Conservation (phyloP, 2,113 vertebrate species). For the Telmatochromis sp. region DNA sequence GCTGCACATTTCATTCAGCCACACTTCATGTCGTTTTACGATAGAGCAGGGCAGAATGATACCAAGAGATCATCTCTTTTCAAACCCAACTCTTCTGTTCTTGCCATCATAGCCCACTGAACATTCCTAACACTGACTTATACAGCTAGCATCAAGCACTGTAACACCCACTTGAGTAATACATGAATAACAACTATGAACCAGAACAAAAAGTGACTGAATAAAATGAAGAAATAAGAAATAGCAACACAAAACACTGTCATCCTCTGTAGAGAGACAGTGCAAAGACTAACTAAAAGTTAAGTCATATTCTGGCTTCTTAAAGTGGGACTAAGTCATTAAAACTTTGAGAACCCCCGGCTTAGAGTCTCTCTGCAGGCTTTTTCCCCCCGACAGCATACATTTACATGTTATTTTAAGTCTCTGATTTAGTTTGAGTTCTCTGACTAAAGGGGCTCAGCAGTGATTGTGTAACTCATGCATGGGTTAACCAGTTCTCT, state of each 20-base stretch:
- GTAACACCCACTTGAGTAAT: neutral
- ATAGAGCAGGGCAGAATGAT: neutral
- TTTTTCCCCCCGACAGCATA: fast-evolving
- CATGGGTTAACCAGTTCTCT: neutral
- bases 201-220: neutral
- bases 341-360: neutral
- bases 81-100: neutral
- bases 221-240: neutral
- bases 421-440: neutral
- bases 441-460: neutral
- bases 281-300: neutral
- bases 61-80: neutral
- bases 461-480: neutral
- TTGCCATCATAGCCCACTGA: neutral
- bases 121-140: neutral
- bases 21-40: neutral
- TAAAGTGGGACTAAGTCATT: neutral
- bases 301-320: neutral
- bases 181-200: neutral
- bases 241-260: neutral
- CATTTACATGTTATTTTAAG: neutral
- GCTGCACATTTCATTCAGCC: neutral
- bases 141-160: neutral
- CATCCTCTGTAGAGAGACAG: neutral
- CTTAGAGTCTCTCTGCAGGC: neutral